Evolutionary conservation across 2,888 invertebrate species (phyloP).

Genomic region (Synanthedon formicaeformis): DNA sequence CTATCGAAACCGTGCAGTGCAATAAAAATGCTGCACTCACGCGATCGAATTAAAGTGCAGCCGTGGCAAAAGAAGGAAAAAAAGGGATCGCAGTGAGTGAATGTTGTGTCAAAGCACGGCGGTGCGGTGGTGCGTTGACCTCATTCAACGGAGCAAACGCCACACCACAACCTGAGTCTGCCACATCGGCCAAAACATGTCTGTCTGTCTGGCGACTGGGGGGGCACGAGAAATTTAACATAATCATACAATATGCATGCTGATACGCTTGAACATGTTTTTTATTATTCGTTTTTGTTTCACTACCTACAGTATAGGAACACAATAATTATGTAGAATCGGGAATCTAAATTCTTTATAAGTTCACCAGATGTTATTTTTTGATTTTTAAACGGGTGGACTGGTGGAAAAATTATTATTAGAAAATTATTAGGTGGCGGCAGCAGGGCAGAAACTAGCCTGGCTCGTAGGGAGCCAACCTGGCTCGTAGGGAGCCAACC

Average conservation of each 20-base stretch:
- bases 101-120: slow-evolving; percentile 2
- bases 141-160: neutral
- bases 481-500: too few relatives aligned
- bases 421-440: too few relatives aligned
- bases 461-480: too few relatives aligned
- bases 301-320: too few relatives aligned
- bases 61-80: slow-evolving; percentile 20
- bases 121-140: slow-evolving; percentile 31
- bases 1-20: slow-evolving; percentile 1
- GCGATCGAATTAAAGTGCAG: slow-evolving; percentile 21
- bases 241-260: neutral
- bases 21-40: neutral
- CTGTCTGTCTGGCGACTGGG: neutral
- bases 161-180: neutral
- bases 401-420: too few relatives aligned
- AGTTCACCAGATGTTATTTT: too few relatives aligned
- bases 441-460: too few relatives aligned
- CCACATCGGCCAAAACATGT: neutral
- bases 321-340: too few relatives aligned
- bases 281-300: too few relatives aligned
- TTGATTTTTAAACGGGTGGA: too few relatives aligned
- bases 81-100: slow-evolving; percentile 8
- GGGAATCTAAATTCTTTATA: too few relatives aligned
- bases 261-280: neutral
- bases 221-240: neutral